Base-by-base conservation (phyloP, 2,113 vertebrate species). In the Varanus komodoensis region DNA sequence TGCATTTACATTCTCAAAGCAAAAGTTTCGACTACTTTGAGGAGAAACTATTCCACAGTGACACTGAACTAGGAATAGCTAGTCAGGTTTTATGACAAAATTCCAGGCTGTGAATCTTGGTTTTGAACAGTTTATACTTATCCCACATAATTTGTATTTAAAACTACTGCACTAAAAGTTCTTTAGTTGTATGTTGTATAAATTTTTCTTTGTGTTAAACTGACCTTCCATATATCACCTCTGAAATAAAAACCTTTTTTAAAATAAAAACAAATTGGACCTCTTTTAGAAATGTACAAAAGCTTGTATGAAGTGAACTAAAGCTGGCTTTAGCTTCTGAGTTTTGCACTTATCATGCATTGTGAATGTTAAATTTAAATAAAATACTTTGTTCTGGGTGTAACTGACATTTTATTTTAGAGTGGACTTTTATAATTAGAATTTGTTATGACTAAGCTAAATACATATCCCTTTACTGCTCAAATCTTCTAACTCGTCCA, bases 361-460 rank as follows among this genome's bases (percentile, higher is more conserved):
- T 92, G 94, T 83, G 88, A 88, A 92, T 92, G 93, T 84, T 71
- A 67, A 48, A 61, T 78, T 86, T 34, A 52, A 97, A 97, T 97
- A 97, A 97, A 97, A 64, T 1, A 91, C 69, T 5, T 88, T 29
- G 0, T 32, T 0, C 67, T 29, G 12, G 2, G 0, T 15, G 44
- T 11, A 34, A 0, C 85, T 48, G 5, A 6, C 54, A 84, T 83
- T 89, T 89, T 88, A 71, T 64, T 83, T 68, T 64, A 87, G 21
- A 69, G 3, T 69, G 29, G 9, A 54, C 44, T 68, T 87, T 68
- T 69, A 82, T 57, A 61, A 7, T 3, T 84, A 27, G 38, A 61
- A 83, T 64, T 83, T 87, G 4, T 3, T n/a, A 52, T 17, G 44
- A 44, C 3, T 25, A 75, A 74, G 27, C 68, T 44, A 23, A 81